Conservation (phyloP, 2,888 invertebrate genomes). For the Dilophus febrilis region DNA sequence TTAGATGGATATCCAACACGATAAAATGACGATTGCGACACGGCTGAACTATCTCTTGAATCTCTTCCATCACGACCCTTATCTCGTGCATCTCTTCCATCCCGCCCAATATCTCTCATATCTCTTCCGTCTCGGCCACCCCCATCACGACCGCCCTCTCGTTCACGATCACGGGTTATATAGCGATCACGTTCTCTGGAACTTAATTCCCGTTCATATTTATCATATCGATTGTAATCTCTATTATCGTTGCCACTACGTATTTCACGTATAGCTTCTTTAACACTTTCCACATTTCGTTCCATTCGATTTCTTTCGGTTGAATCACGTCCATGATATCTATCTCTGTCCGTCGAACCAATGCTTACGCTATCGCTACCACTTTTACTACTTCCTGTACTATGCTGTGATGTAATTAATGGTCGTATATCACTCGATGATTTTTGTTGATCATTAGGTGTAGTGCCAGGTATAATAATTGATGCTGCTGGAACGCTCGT, state of each 20-base stretch:
- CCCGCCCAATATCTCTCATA: conserved; percentile 36
- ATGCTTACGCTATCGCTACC: not conserved
- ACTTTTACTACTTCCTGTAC: conserved; percentile 21
- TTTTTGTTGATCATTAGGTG: conserved; percentile 10
- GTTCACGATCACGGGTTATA: conserved; percentile 18
- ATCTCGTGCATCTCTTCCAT: conserved; percentile 29
- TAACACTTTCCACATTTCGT: conserved; percentile 2
- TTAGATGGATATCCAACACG: too few relatives aligned
- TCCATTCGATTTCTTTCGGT: conserved; percentile 8
- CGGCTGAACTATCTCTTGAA: conserved; percentile 39
- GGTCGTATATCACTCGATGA: conserved; percentile 10
- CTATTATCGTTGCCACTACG: conserved; percentile 9
- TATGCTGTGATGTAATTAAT: conserved; percentile 11
- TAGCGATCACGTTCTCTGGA: conserved; percentile 13
- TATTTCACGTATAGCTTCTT: conserved; percentile 5
- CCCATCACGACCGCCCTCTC: conserved; percentile 15
- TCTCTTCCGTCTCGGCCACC: conserved; percentile 22
- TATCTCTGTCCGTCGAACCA: not conserved
- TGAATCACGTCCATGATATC: not conserved
- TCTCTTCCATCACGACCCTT: not conserved
- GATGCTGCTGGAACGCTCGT: conserved; percentile 11
- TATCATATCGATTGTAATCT: conserved; percentile 14
- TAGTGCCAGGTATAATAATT: conserved; percentile 13
- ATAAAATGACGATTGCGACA: conserved; percentile 63
- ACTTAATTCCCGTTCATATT: conserved; percentile 10